Evolutionary conservation across 2,113 vertebrate genomes (phyloP).

Genomic region (Rafetus swinhoei): DNA sequence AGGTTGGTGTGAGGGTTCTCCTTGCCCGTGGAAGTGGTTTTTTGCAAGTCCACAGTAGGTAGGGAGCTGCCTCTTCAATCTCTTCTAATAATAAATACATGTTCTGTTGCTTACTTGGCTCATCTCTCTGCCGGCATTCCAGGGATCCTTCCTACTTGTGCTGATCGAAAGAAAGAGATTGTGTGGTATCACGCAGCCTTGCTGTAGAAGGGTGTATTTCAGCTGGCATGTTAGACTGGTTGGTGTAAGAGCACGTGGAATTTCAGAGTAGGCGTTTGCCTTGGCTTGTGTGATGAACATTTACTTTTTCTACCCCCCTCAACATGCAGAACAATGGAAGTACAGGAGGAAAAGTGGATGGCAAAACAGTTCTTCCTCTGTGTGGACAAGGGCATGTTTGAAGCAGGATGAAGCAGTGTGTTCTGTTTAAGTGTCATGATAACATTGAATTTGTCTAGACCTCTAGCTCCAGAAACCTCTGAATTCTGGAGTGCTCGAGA

Average conservation of each 20-base stretch:
- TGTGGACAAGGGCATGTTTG: neutral
- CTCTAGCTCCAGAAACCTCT: neutral
- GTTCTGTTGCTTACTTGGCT: too few species aligned
- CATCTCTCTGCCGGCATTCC: too few species aligned
- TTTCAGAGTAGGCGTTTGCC: neutral
- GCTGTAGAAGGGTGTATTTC: neutral
- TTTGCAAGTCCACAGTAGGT: too few species aligned
- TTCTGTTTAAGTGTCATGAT: neutral
- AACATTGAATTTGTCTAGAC: neutral
- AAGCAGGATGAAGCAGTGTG: neutral
- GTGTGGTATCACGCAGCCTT: neutral
- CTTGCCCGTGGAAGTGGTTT: too few species aligned
- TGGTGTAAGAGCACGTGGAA: neutral
- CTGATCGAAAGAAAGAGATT: too few species aligned
- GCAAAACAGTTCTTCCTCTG: rapidly evolving
- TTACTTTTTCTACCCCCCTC: neutral
- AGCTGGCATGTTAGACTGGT: neutral
- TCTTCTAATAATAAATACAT: too few species aligned
- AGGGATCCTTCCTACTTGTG: too few species aligned
- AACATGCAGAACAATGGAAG: too few species aligned
- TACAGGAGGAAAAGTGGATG: too few species aligned
- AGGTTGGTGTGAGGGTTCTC: too few species aligned
- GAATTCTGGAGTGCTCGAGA: neutral
- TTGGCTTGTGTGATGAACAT: neutral
- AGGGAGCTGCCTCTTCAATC: too few species aligned